Evolutionary conservation across 2,888 invertebrate species (phyloP).

Genomic region (Alloscopus bannaensis): DNA sequence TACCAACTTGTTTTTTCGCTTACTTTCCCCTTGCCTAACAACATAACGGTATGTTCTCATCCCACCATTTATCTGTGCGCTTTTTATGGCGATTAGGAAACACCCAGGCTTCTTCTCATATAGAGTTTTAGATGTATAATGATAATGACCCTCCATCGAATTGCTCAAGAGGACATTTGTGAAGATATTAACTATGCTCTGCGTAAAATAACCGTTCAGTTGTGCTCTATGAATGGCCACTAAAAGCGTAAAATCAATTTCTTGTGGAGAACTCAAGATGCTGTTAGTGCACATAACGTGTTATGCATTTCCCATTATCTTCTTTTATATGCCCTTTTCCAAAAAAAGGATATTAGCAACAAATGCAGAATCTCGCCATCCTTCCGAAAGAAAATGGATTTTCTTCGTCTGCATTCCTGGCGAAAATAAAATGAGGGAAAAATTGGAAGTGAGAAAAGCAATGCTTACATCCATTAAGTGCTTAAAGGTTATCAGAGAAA

Average conservation of each 20-base stretch:
- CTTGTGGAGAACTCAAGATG: not conserved
- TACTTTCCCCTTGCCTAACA: not conserved
- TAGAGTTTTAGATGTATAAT: no score
- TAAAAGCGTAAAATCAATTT: slow-evolving; percentile 24
- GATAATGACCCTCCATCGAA: not conserved
- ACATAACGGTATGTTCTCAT: not conserved
- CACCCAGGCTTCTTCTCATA: slow-evolving; percentile 1
- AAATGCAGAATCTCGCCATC: not conserved
- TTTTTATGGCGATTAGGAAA: slow-evolving; percentile 16
- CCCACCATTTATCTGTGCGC: not conserved
- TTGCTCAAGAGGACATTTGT: slow-evolving; percentile 21
- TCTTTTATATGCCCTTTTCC: not conserved
- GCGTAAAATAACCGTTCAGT: slow-evolving; percentile 10
- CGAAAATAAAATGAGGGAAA: no score
- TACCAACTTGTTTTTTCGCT: no score
- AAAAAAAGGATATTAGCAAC: slow-evolving; percentile 3
- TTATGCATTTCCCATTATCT: not conserved
- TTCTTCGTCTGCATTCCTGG: not conserved
- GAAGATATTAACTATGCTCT: slow-evolving; percentile 14
- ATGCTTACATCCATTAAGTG: not conserved
- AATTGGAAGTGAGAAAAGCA: slow-evolving; percentile 19
- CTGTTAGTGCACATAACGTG: not conserved
- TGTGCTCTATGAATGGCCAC: not conserved
- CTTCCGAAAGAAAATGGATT: slow-evolving; percentile 2
- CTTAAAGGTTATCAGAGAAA: no score